Evolutionary conservation across 2,888 invertebrate genomes (phyloP), one percentile per base, ranked within the genome.

Genomic region (Epistrophe eligans): DNA sequence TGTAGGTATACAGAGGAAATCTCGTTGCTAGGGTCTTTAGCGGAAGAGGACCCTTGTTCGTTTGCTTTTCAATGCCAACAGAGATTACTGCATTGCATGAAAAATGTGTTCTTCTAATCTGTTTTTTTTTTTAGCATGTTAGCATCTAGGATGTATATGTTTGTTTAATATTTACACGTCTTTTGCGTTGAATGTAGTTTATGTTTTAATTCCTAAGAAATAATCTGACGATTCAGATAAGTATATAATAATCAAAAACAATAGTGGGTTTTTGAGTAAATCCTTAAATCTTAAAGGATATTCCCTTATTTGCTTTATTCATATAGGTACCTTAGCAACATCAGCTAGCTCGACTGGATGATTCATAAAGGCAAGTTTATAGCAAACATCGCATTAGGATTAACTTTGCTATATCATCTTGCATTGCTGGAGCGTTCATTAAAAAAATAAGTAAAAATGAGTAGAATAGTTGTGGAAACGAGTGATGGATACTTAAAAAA

Each of bases 31-130:
- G 11, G 38, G 10, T 40, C 35, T 50, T 50, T 10, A 40, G 40
- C 52, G 40, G 28, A 70, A 70, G 24, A 24, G 55, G 40, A 70
- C 70, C 70, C 43, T 40, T 70, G 70, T 70, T 52, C 55, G 70
- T 70, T 70, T 70, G 40, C n/a, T 70, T 70, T 70, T 70, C 70
- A 70, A 70, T 70, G 70, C 52, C 55, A 70, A 55, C 70, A 55
- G 70, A 70, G 40, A 55, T 70, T 55, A 70, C 70, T 70, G 55
- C 67, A 67, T 50, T 50, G 67, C 67, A 67, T 50, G 55, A 24
- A 13, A 67, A 70, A 70, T 40, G 6, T 67, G 19, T 67, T 38
- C 4, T 15, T 52, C n/a, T 38, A 19, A 67, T 52, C 52, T 52
- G 4, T 32, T 17, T 11, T 17, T 9, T 13, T 19, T 15, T 55